Base-by-base conservation (phyloP, 2,797 vertebrate genomes). In the Dromococcyx pavoninus region DNA sequence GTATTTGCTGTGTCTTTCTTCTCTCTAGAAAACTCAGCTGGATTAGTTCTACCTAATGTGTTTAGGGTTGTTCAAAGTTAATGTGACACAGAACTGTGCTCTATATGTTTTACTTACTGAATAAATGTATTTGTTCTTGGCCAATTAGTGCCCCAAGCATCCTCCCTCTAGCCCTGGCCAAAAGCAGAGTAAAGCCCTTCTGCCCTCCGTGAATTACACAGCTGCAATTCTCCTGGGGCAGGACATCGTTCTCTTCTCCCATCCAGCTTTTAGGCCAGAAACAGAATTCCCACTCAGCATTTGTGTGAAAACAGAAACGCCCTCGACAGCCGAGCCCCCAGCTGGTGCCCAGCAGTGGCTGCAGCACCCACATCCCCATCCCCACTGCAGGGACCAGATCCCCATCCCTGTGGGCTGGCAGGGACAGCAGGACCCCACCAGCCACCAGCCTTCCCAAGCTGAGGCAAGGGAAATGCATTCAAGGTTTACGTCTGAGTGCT, bases 241-340 rank as follows among this genome's bases (percentile, higher is more conserved):
- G 41, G 58, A 25, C 17, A 2, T 1, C 1, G 0, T 5, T 10
- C 43, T 10, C 39, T 19, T 2, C 41, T 35, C 62, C 37, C 3
- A 0, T 14, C 14, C 13, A 0, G 2, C 2, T 11, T 27, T 39
- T 10, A 13, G 71, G 57, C 44, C 58, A 82, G 37, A 12, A 41
- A 12, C 33, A 48, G 23, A 57, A 46, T 10, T 54, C 46, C 30
- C 43, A 7, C 46, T 19, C 37, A 9, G 25, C 43, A 6, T 12
- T 22, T 28, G 21, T 30, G 44, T 39, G 62, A 25, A 41, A 23
- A 12, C 57, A 78, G 62, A 24, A 27, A 1, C 2, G 3, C 22
- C 54, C 33, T 9, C 1, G 2, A 0, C n/a, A 43, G 66, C 66
- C 3, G 0, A 64, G 48, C 2, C 24, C 66, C 10, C 1, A 0